Evolutionary conservation across 2,797 vertebrate genomes (phyloP), one percentile per base, ranked within the genome.

Genomic region (Lacerta bilineata): DNA sequence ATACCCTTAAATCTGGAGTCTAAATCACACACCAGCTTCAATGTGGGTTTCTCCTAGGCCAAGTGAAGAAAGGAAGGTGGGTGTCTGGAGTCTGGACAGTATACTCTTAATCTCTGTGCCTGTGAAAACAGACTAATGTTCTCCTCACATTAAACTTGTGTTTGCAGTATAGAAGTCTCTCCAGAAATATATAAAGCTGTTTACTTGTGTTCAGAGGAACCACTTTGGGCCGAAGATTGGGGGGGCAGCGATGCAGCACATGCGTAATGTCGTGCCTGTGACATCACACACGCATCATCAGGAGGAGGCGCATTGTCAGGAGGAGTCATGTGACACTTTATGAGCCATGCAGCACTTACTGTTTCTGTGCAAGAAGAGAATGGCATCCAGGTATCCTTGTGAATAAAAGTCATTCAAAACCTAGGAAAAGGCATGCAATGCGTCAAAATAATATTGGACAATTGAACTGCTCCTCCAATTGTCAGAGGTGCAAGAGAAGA

Each of bases 341-440:
- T 3, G 4, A n/a, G 88, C 33, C 25, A 77, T 71, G 75, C 78
- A 29, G 36, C 77, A 97, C 97, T 95, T 92, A 98, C 98, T 97
- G 81, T 97, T 97, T 79, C 92, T 94, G 81, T 95, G 96, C 25
- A 99, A 96, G 94, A 98, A 99, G 11, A 94, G 59, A 83, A 97
- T 89, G 0, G 97, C 96, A 71, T 99, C 98, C 88, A 98, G 97
- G 88, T 98, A 98, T 17, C 98, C 98, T 5, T 94, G 96, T 90
- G 96, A 94, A 90, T 97, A 98, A 36, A 98, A 98, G 85, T 98
- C 93, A 0, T 98, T 97, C 87, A 98, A 88, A 84, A 94, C 93
- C 98, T 99, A 91, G 86, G 89, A 89, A 83, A 11, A 89, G 66
- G 91, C 33, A 29, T 15, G 10, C 46, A 33, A 43, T 13, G 18